Evolutionary conservation across 2,888 invertebrate genomes (phyloP), one percentile per base, ranked within the genome.

Genomic region (Archaeoteleia sp.): DNA sequence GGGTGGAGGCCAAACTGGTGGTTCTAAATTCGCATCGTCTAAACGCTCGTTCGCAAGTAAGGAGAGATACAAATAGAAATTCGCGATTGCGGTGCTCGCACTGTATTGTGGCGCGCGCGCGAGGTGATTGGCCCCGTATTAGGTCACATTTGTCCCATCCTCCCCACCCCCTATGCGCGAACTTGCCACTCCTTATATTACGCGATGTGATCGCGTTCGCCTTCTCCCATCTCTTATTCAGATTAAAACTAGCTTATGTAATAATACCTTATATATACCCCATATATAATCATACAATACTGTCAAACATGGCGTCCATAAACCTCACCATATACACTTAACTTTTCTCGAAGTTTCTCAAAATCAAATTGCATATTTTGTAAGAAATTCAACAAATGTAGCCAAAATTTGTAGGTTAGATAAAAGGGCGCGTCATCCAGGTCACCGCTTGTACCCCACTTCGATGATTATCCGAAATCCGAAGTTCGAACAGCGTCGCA

Each of bases 81-180:
- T 71, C 73, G 75, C 74, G 76, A 80, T 79, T 75, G 79, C 74
- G 71, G 72, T 68, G 60, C 61, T 55, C 72, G 72, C 62, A 71
- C 54, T 67, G 72, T 68, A 49, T 58, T 60, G 58, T 63, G 61
- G 73, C 48, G 63, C 57, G n/a, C n/a, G n/a, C n/a, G 48, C 70
- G 76, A 78, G 80, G 78, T 81, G 79, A 80, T 78, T 84, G 84
- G 73, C 83, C 83, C 78, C 80, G 78, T 82, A 84, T 83, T 84
- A 80, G 84, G 83, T 84, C 84, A 84, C 82, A 80, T 78, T 83
- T 78, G 80, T 76, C 77, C 78, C 77, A 69, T 42, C 66, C 66
- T 29, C 55, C 48, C 51, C 30, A 46, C 30, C 42, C 55, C 54
- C 20, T 27, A 29, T 30, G 32, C 20, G 29, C 53, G 27, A 58